Evolutionary conservation across 2,113 vertebrate species (phyloP).

Genomic region (Neotragus pygmaeus): DNA sequence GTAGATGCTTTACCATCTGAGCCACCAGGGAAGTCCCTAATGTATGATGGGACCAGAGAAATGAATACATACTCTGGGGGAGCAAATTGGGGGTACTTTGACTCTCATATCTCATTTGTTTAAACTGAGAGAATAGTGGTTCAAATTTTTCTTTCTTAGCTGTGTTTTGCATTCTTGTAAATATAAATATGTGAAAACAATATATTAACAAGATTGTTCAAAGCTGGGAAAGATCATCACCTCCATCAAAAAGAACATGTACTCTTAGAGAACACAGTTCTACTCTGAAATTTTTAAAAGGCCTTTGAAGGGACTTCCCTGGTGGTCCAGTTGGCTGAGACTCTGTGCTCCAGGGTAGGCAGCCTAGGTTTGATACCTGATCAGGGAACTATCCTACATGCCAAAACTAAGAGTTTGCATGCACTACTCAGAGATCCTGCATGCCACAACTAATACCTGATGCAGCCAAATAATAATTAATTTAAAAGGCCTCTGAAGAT

Average conservation of each 20-base stretch:
- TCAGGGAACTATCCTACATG: background rate
- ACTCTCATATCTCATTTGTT: constrained; percentile 6
- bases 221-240: background rate
- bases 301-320: constrained; percentile 7
- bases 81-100: background rate
- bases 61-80: background rate
- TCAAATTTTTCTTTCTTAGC: background rate
- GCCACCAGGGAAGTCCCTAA: background rate
- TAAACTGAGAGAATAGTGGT: background rate
- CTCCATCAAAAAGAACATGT: background rate
- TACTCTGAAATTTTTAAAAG: constrained; percentile 1
- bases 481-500: constrained; percentile 32
- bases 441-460: background rate
- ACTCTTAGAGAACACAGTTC: background rate
- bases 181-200: background rate
- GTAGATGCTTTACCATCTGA: rapidly evolving
- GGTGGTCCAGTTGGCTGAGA: background rate
- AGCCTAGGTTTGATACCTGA: background rate
- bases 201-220: background rate
- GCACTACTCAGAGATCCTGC: background rate
- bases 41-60: background rate
- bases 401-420: background rate
- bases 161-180: background rate
- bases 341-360: background rate
- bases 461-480: background rate